These are phyloP conservation scores for Heterodera schachtii DNA, from an alignment of 1,140 invertebrate genomes.

Conservation along the genomic window DNA sequence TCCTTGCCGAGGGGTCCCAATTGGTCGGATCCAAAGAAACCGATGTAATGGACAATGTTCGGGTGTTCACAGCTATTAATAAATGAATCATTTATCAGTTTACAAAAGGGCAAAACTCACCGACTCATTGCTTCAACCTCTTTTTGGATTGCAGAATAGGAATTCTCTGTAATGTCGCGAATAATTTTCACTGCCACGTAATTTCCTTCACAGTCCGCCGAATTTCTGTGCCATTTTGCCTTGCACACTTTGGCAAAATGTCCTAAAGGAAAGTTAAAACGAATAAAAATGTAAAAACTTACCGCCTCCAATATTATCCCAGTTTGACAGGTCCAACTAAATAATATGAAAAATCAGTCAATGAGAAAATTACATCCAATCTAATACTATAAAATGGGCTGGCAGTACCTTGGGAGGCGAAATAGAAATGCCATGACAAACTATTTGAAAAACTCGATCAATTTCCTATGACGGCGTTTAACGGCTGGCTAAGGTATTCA, in stretches of 20 bases:
- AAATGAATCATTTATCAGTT: constrained; percentile 13
- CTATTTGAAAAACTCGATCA: no score
- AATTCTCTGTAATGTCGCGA: constrained; percentile 19
- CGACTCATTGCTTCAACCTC: constrained; percentile 23
- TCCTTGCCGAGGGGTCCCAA: neutral
- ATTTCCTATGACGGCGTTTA: no score
- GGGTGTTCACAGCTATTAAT: constrained; percentile 26
- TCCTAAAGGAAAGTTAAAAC: neutral
- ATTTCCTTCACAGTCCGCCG: neutral
- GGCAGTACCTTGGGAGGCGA: no score
- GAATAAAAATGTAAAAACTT: neutral
- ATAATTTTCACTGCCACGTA: constrained; percentile 20
- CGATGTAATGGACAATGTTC: constrained; percentile 37
- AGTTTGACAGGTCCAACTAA: constrained; percentile 6
- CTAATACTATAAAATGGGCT: no score
- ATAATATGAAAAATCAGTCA: neutral
- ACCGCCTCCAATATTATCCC: neutral
- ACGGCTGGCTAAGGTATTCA: no score
- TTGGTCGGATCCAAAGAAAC: constrained; percentile 17
- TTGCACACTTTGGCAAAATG: constrained; percentile 18
- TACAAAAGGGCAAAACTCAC: constrained; percentile 1
- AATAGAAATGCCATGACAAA: no score
- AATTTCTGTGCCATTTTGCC: neutral
- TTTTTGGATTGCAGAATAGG: neutral
- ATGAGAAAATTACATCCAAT: no score